Conservation (phyloP, 2,888 invertebrate species). For the Pachydiplax longipennis region DNA sequence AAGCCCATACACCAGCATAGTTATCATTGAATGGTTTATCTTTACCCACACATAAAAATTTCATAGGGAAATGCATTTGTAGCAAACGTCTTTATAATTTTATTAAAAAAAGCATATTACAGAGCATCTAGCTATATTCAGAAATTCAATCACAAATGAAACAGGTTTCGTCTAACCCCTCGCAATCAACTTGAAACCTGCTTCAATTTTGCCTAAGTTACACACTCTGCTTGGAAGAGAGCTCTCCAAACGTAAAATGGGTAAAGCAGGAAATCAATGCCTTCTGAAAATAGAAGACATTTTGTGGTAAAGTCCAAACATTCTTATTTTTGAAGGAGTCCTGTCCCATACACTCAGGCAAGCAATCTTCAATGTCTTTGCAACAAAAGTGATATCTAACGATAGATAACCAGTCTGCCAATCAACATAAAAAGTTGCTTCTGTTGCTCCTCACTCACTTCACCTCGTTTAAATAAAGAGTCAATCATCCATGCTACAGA, state of each 20-base stretch:
- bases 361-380: background rate
- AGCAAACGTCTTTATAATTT: background rate
- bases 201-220: background rate
- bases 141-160: background rate
- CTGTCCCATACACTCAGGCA: background rate
- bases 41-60: too few species aligned
- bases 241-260: background rate
- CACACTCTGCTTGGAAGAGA: background rate
- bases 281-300: conserved; percentile 38
- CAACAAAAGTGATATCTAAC: background rate
- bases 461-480: background rate
- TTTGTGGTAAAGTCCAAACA: background rate
- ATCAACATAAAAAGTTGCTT: conserved; percentile 9
- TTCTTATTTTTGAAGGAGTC: background rate
- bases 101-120: conserved; percentile 25
- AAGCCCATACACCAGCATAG: too few species aligned
- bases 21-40: too few species aligned
- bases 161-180: background rate
- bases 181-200: background rate
- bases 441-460: background rate
- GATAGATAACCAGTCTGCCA: conserved; percentile 2
- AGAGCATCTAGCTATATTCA: conserved; percentile 18
- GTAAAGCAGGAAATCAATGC: conserved; percentile 16
- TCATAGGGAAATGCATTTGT: too few species aligned
- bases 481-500: background rate